Evolutionary conservation across 2,888 invertebrate species (phyloP), one percentile per base, ranked within the genome.

Genomic region (Antheraea yamamai): DNA sequence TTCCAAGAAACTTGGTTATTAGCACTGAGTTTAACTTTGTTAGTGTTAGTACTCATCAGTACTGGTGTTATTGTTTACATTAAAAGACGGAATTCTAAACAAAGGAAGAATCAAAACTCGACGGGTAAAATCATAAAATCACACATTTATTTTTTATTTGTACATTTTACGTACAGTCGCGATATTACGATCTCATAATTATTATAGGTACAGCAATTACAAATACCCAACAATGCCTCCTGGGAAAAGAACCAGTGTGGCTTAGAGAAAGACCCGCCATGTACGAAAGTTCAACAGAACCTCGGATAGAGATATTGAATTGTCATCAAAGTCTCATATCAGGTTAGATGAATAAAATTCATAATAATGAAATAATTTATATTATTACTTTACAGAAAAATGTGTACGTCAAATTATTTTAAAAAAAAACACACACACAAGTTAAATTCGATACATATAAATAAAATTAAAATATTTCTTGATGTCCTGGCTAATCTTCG

Each of bases 1-100:
- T 94, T 94, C 87, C 94, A 92, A 88, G 94, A 94, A 91, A 94
- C 94, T 81, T 95, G 94, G 94, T 88, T 95, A 76, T 84, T 95
- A 82, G 92, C 90, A 75, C 84, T 94, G 79, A 89, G 92, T 85
- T 87, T 92, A 79, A 90, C 88, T 85, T 88, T 94, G 87, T 88
- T 94, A 84, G 88, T 89, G 72, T 85, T 94, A 79, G 87, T 95
- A 77, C 81, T 94, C 82, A 87, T 89, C 78, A 91, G 92, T 75
- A 87, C 91, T 74, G 92, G 91, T 78, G 85, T 90, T 78, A 89
- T 92, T 85, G 86, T 94, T 85, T 94, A 89, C 81, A 87, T 95
- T 78, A 89, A 89, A 79, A 87, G 89, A 77, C 89, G 90, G 80
- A 92, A 92, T 79, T 86, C 87, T 73, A 94, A 94, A 80, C 92